Conservation (phyloP, 2,113 vertebrate genomes). For the Tragelaphus scriptus region DNA sequence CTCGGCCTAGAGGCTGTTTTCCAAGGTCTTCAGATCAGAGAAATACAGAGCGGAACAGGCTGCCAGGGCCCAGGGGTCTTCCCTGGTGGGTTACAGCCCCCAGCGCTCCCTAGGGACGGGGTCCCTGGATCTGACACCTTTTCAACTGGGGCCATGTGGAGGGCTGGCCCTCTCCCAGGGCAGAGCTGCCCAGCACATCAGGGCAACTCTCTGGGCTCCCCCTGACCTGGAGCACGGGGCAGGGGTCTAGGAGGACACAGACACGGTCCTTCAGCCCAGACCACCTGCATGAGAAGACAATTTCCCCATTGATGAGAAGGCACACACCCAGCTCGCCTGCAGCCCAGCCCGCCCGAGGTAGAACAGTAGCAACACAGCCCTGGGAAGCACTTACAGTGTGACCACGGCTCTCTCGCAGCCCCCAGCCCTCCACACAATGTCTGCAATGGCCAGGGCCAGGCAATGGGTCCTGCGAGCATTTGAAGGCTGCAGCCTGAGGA, state of each 20-base stretch:
- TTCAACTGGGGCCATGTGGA: rapidly evolving
- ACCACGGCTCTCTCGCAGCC: constrained; percentile 82
- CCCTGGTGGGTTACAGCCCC: neutral
- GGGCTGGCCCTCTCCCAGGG: neutral
- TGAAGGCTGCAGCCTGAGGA: constrained; percentile 78
- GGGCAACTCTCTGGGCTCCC: neutral
- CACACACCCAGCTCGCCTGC: neutral
- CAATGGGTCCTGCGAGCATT: constrained; percentile 80
- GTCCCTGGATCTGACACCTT: rapidly evolving
- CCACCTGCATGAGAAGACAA: rapidly evolving
- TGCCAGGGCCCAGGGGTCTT: neutral
- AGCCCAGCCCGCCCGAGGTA: neutral
- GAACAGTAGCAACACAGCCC: neutral
- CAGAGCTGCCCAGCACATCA: neutral
- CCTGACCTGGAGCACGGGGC: neutral
- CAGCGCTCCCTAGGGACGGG: rapidly evolving
- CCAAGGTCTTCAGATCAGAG: neutral
- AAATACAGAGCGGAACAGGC: neutral
- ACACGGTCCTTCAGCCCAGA: neutral
- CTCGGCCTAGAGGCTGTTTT: neutral
- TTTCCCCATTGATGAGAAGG: neutral
- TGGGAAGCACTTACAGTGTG: constrained; percentile 84
- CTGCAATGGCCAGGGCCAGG: constrained; percentile 84
- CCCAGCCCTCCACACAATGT: constrained; percentile 92
- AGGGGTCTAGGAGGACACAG: neutral